phyloP scores from a whole-genome alignment of 2,797 vertebrate genomes.

The Anomalospiza imberbis region DNA sequence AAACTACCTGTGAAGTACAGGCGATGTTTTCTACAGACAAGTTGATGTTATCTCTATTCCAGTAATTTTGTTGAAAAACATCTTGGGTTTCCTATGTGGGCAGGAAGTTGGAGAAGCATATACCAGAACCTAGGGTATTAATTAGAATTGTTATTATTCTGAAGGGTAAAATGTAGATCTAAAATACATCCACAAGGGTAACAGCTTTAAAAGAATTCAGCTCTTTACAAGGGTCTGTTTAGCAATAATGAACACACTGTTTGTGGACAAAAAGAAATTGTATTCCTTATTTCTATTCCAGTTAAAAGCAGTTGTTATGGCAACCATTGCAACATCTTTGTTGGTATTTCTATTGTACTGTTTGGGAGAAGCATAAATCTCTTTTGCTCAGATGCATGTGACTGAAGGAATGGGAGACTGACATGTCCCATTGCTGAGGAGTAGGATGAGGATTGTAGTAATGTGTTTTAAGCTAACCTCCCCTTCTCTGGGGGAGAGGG shows the following conservation, averaged over 20 bases:
- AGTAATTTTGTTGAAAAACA: background rate
- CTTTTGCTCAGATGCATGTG: background rate
- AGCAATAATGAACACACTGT: background rate
- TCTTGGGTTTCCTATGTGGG: background rate
- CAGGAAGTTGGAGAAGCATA: background rate
- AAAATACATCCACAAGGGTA: background rate
- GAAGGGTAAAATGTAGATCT: background rate
- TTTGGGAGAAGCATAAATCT: background rate
- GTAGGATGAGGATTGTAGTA: background rate
- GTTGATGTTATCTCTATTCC: background rate
- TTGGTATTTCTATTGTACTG: background rate
- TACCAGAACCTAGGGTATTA: background rate
- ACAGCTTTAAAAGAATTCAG: background rate
- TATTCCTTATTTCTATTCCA: background rate
- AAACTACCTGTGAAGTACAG: background rate
- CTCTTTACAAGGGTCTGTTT: background rate
- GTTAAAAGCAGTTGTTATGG: conserved; percentile 47
- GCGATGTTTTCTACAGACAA: background rate
- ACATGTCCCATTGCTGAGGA: background rate
- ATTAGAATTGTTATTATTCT: background rate
- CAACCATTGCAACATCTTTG: background rate
- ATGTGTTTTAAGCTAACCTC: background rate
- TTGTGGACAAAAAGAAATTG: background rate
- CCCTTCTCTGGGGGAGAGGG: background rate
- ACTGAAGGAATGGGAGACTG: background rate